Evolutionary conservation across 2,113 vertebrate genomes (phyloP).

Genomic region (Saguinus midas): DNA sequence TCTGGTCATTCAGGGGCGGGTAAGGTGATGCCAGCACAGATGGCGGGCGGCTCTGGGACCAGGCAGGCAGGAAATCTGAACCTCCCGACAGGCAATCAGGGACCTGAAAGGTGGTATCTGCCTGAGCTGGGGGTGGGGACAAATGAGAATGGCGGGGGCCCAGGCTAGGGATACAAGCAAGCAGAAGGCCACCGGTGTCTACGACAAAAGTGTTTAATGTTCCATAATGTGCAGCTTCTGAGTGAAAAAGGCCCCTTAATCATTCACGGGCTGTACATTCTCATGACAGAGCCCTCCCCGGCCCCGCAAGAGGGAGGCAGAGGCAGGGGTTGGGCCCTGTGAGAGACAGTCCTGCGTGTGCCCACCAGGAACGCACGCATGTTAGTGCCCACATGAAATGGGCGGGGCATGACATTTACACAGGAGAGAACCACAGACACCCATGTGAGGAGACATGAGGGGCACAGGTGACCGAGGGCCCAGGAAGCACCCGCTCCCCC

Average conservation of each 20-base stretch:
- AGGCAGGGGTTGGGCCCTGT: not conserved
- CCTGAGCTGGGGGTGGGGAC: not conserved
- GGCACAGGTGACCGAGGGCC: not conserved
- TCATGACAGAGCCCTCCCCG: not conserved
- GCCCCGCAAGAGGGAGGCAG: not conserved
- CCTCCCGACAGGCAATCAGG: not conserved
- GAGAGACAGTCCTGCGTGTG: conserved; percentile 42
- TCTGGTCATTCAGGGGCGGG: conserved; percentile 3
- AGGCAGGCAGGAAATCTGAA: conserved; percentile 60
- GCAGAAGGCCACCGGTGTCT: not conserved
- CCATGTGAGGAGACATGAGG: rapidly evolving
- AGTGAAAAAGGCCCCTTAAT: not conserved
- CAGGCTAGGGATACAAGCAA: not conserved
- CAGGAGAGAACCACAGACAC: conserved; percentile 31
- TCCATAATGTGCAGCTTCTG: conserved; percentile 8
- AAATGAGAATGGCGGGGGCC: not conserved
- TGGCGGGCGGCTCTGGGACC: conserved; percentile 50
- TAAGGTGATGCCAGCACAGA: conserved; percentile 72
- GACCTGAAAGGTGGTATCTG: not conserved
- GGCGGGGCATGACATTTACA: not conserved
- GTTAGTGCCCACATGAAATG: not conserved
- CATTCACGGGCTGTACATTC: not conserved
- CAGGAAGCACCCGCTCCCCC: not conserved
- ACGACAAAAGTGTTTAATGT: conserved; percentile 69
- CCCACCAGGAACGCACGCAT: too few species aligned